phyloP scores from a whole-genome alignment of 2,797 vertebrate species.

The Macrochelys suwanniensis region DNA sequence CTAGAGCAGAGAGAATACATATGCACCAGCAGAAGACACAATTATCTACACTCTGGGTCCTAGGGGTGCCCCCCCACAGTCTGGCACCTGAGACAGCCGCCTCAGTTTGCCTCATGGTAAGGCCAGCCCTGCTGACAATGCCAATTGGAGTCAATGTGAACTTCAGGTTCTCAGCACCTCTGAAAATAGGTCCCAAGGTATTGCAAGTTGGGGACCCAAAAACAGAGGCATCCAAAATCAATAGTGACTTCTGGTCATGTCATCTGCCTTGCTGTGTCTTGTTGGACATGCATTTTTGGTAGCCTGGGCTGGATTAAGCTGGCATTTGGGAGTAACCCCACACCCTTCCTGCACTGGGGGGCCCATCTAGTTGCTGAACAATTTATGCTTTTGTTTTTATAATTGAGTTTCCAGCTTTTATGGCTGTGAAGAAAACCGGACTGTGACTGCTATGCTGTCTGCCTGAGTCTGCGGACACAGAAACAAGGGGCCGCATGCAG shows the following conservation, averaged over 20 bases:
- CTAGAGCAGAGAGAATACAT: too few relatives aligned
- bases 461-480: background rate
- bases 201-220: background rate
- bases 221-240: background rate
- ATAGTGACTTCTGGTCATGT: background rate
- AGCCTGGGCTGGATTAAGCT: background rate
- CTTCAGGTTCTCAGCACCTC: background rate
- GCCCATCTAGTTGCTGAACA: background rate
- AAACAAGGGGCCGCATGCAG: background rate
- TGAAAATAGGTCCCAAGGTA: background rate
- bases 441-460: background rate
- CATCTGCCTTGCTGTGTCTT: background rate
- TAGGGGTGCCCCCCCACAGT: too few relatives aligned
- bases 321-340: background rate
- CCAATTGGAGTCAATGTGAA: background rate
- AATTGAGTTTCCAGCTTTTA: background rate
- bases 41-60: too few relatives aligned
- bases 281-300: background rate
- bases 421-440: background rate
- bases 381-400: background rate
- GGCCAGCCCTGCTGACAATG: background rate
- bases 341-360: background rate
- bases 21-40: too few relatives aligned
- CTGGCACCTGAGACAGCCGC: too few relatives aligned
- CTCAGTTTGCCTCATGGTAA: too few relatives aligned